Evolutionary conservation across 2,113 vertebrate genomes (phyloP).

Genomic region (Sinosuthora webbiana): DNA sequence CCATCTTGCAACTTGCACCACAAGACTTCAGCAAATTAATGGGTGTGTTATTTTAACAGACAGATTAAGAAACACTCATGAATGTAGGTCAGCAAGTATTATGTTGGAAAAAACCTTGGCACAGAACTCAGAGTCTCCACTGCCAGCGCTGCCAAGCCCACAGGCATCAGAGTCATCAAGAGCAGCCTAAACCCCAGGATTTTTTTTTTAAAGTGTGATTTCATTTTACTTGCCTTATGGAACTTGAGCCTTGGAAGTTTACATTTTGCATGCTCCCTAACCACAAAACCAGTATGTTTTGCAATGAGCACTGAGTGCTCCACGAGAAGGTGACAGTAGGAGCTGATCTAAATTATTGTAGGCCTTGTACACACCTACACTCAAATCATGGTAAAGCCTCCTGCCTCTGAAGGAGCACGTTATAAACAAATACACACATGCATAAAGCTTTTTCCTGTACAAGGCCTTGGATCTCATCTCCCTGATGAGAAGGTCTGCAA

Average conservation of each 20-base stretch:
- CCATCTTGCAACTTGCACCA: conserved; percentile 4
- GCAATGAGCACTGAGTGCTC: neutral
- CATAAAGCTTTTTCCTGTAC: neutral
- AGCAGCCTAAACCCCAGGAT: neutral
- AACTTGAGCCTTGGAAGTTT: neutral
- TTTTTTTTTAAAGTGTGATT: neutral
- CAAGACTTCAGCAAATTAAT: conserved; percentile 39
- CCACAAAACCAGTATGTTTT: neutral
- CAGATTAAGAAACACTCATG: conserved; percentile 52
- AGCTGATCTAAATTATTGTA: neutral
- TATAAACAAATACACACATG: neutral
- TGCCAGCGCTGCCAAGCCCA: conserved; percentile 25
- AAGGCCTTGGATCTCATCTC: neutral
- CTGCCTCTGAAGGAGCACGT: neutral
- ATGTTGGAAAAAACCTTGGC: conserved; percentile 31
- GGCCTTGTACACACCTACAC: neutral
- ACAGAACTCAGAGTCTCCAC: neutral
- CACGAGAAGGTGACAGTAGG: neutral
- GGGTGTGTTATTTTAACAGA: conserved; percentile 57
- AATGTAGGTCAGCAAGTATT: conserved; percentile 62
- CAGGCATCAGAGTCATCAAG: neutral
- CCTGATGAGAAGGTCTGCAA: neutral
- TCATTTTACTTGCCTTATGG: neutral
- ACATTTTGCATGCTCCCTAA: neutral
- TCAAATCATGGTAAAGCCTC: neutral